Evolutionary conservation across 2,113 vertebrate species (phyloP), one percentile per base, ranked within the genome.

Genomic region (Centropus unirufus): DNA sequence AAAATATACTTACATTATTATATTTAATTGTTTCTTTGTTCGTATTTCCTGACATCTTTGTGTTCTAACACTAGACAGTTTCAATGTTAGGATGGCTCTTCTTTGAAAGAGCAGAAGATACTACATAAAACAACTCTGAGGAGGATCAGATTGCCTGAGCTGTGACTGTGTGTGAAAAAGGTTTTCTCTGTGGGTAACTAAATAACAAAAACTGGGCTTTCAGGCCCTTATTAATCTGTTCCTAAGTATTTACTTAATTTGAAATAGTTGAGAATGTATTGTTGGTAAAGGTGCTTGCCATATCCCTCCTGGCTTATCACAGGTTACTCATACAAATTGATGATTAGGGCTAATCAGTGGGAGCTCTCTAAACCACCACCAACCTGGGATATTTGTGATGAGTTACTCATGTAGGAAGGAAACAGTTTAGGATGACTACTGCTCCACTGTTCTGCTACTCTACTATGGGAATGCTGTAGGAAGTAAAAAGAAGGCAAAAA

Each of bases 241-340:
- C 59, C 92, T 93, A 94, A 83, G 51, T 74, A 85, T 90, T 94
- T 94, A 46, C 59, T 83, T 88, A 22, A 46, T 90, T 76, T 88
- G 72, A 86, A 83, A 77, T 83, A 3, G 1, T 21, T 51, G 42
- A 57, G 72, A 49, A 72, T 51, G 42, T 66, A n/a, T 93, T 90
- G 51, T 90, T 5, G 0, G 40, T 54, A 62, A 74, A 94, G 82
- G 72, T 80, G 36, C n/a, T 82, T 77, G 12, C 92, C 46, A 11
- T 88, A 64, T 73, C 67, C 94, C 49, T 86, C 30, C 54, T 67
- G 55, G 14, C 59, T 95, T 92, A 79, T 88, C 83, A 87, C 87
- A 96, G 52, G 74, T 94, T 70, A 96, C 36, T 58, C 63, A 83
- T 63, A n/a, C 63, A 90, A 83, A 95, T 73, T n/a, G n/a, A n/a